phyloP scores from a whole-genome alignment of 1,140 invertebrate species.

The Drosophila orosa region DNA sequence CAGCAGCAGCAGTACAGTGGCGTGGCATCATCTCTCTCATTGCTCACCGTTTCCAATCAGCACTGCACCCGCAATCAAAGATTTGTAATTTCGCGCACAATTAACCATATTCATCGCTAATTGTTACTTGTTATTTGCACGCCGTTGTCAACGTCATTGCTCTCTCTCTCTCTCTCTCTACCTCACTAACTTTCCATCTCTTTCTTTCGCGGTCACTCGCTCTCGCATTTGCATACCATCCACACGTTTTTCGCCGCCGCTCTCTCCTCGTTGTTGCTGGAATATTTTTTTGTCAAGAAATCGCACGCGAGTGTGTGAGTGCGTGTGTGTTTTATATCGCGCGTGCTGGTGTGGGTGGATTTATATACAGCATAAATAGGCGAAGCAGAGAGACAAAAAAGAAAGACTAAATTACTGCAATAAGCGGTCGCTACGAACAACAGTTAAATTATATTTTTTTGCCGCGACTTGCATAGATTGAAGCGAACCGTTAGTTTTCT shows the following conservation, averaged over 20 bases:
- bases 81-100: constrained; percentile 23
- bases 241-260: constrained; percentile 49
- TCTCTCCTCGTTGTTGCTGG: constrained; percentile 58
- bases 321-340: constrained; percentile 24
- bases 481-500: constrained; percentile 41
- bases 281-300: constrained; percentile 51
- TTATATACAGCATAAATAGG: constrained; percentile 69
- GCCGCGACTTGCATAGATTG: constrained; percentile 19
- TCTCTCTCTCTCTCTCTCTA: constrained; percentile 31
- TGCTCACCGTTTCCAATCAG: constrained; percentile 47
- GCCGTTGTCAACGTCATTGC: constrained; percentile 58
- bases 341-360: constrained; percentile 21
- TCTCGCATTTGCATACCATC: constrained; percentile 64
- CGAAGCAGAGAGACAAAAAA: constrained; percentile 47
- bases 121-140: constrained; percentile 55
- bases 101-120: constrained; percentile 46
- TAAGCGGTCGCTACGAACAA: constrained; percentile 57
- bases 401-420: constrained; percentile 74
- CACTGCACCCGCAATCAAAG: constrained; percentile 14
- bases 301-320: constrained; percentile 28
- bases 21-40: constrained; percentile 66
- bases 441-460: constrained; percentile 64
- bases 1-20: constrained; percentile 42
- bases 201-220: constrained; percentile 32
- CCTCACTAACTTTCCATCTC: constrained; percentile 26